Evolutionary conservation across 2,797 vertebrate species (phyloP).

Genomic region (Megalops cyprinoides): DNA sequence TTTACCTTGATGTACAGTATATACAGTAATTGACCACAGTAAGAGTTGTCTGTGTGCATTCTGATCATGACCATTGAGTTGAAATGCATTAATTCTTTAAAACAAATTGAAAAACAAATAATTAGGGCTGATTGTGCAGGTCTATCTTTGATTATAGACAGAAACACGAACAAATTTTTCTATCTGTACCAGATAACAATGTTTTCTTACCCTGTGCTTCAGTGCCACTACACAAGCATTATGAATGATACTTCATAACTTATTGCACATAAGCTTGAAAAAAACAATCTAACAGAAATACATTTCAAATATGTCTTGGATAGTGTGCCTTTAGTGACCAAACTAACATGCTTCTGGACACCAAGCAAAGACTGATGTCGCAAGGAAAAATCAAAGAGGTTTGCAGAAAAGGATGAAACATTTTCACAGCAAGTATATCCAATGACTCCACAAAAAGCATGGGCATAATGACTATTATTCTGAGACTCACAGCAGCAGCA

Average conservation of each 20-base stretch:
- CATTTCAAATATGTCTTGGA: background rate
- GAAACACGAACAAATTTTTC: too few relatives aligned
- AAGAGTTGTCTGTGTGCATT: too few relatives aligned
- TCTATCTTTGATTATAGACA: too few relatives aligned
- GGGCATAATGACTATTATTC: background rate
- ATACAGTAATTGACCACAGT: background rate
- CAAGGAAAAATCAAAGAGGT: background rate
- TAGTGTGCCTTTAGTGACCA: background rate
- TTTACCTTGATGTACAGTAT: background rate
- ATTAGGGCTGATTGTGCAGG: too few relatives aligned
- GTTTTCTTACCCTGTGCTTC: too few relatives aligned
- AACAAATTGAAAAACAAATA: too few relatives aligned
- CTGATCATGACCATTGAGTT: too few relatives aligned
- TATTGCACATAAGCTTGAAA: background rate
- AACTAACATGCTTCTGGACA: background rate
- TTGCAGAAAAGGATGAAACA: too few relatives aligned
- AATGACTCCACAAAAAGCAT: background rate
- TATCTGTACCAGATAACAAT: too few relatives aligned
- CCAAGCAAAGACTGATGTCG: slow-evolving; percentile 4
- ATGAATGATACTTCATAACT: background rate
- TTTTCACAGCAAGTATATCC: background rate
- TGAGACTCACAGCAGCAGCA: background rate
- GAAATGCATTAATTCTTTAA: too few relatives aligned
- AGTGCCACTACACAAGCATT: background rate
- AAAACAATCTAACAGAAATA: background rate